These are phyloP conservation scores for Pangasianodon hypophthalmus DNA, from an alignment of 2,113 vertebrate species.

Conservation along the genomic window DNA sequence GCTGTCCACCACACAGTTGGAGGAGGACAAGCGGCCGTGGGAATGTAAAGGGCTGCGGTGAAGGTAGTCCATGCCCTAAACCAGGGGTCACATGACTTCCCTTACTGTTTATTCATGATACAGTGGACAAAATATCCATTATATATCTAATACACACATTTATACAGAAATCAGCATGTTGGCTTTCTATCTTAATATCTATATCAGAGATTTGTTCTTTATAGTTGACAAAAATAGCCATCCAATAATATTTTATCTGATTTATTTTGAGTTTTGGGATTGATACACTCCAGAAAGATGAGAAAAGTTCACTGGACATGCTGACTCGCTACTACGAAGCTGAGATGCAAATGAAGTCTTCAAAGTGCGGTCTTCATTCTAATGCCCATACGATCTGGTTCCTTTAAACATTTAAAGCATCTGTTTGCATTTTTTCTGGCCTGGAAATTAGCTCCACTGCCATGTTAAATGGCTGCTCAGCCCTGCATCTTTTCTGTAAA, in stretches of 20 bases:
- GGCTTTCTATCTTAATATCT: background rate
- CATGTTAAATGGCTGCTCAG: background rate
- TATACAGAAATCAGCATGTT: background rate
- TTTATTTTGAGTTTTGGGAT: background rate
- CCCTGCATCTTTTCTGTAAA: background rate
- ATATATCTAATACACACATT: background rate
- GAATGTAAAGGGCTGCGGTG: slow-evolving; percentile 55
- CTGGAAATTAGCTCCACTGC: background rate
- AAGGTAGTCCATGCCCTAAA: slow-evolving; percentile 62
- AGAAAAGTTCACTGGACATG: background rate
- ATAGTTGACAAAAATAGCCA: background rate
- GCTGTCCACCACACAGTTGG: slow-evolving; percentile 63
- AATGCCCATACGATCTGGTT: background rate
- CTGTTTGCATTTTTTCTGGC: background rate
- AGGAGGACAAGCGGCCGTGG: slow-evolving; percentile 58
- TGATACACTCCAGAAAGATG: background rate
- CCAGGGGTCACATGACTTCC: background rate
- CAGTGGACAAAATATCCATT: background rate
- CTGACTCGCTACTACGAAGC: background rate
- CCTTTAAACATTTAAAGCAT: background rate
- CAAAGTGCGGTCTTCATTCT: background rate
- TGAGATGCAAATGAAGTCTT: no score
- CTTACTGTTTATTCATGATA: background rate
- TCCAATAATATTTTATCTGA: background rate
- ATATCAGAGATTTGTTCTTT: background rate